Base-by-base conservation (phyloP, 2,113 vertebrate species). In the Platichthys stellatus region DNA sequence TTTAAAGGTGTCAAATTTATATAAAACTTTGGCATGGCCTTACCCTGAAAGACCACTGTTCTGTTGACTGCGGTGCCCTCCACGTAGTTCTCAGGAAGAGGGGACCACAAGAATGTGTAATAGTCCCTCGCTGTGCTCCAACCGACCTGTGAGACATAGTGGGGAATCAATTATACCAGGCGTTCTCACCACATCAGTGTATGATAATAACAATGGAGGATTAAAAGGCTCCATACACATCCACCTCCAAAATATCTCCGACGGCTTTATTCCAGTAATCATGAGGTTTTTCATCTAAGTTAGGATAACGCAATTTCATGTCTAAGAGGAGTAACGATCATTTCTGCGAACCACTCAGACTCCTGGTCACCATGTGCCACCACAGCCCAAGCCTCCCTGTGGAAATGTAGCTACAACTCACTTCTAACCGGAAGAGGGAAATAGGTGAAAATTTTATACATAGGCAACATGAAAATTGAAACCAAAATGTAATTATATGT, bases 51-150 rank as follows among this genome's bases (percentile, higher is more conserved):
- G 72, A 96, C 94, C 84, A 99, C 93, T 23, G 96, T 96, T 93
- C 96, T 96, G 92, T 98, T 96, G 90, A 96, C 95, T 84, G 95
- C 94, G 57, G 96, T 97, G 88, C 96, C 97, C 90, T 96, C 96
- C 51, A 93, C 93, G 86, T 98, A 97, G 83, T 94, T 95, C 80
- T 99, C 97, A 82, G 97, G 97, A 91, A 97, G 94, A 85, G 97
- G 97, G 18, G 98, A 99, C 98, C 98, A 99, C 87, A 99, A 92
- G 95, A 99, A 99, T 0, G 98, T 99, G 73, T 98, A 98, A 93
- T 99, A 99, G 93, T 99, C 98, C 89, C 98, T 96, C 82, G 98
- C 96, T 49, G 98, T 99, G 93, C 97, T 99, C 98, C 98, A 99
- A 78, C 98, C 98, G 89, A 99, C 98, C 98, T 99, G 90, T 80